These are phyloP conservation scores for Teleiodes luculella DNA, from an alignment of 2,888 invertebrate species.

Conservation along the genomic window DNA sequence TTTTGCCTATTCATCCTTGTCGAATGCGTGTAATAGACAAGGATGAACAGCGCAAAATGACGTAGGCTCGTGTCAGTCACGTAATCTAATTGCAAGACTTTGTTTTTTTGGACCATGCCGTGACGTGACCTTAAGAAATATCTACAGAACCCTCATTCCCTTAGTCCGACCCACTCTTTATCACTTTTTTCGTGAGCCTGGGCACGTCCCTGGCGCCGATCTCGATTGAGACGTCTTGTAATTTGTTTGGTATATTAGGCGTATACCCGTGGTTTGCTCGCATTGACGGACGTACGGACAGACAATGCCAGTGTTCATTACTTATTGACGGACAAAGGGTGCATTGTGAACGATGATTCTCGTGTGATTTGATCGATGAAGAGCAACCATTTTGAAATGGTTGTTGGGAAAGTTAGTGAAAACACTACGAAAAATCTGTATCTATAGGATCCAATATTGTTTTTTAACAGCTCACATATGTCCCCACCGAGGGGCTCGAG, in stretches of 20 bases:
- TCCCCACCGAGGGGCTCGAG: too few relatives aligned
- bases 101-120: too few relatives aligned
- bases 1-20: too few relatives aligned
- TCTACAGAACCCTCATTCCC: not conserved
- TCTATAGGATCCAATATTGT: too few relatives aligned
- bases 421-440: too few relatives aligned
- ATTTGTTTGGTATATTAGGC: slow-evolving; percentile 62
- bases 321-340: slow-evolving; percentile 1
- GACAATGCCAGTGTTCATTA: slow-evolving; percentile 7
- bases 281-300: slow-evolving; percentile 1
- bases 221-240: slow-evolving; percentile 54
- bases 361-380: not conserved
- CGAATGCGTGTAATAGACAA: too few relatives aligned
- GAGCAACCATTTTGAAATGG: not conserved
- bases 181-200: not conserved
- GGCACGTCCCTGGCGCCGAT: slow-evolving; percentile 5
- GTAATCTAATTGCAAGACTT: too few relatives aligned
- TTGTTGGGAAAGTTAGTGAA: not conserved
- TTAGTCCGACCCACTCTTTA: not conserved
- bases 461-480: too few relatives aligned
- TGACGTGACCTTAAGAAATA: not conserved
- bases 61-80: too few relatives aligned
- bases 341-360: not conserved
- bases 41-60: too few relatives aligned
- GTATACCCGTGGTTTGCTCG: slow-evolving; percentile 2